phyloP scores from a whole-genome alignment of 2,113 vertebrate species.

The Dicerorhinus sumatrensis region DNA sequence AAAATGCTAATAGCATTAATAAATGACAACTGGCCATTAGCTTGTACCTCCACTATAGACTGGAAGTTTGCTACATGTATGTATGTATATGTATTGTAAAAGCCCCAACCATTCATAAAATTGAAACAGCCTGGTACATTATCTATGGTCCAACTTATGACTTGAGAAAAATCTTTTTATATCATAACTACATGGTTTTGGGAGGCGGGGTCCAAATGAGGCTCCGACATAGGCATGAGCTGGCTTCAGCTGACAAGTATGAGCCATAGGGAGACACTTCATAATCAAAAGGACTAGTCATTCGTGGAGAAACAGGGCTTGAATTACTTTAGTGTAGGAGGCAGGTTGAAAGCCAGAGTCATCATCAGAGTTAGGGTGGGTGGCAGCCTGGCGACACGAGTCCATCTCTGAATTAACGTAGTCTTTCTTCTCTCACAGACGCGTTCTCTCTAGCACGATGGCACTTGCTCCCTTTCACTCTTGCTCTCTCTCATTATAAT shows the following conservation, averaged over 20 bases:
- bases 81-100: background rate
- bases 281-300: background rate
- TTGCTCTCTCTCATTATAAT: background rate
- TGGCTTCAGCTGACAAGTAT: background rate
- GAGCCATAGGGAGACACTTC: background rate
- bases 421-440: background rate
- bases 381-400: background rate
- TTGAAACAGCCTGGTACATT: background rate
- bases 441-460: background rate
- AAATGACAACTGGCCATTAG: background rate
- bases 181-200: background rate
- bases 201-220: background rate
- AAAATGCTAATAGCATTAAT: background rate
- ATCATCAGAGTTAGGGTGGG: background rate
- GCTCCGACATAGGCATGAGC: background rate
- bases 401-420: background rate
- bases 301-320: background rate
- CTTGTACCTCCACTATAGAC: background rate
- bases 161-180: background rate
- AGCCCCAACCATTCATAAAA: background rate
- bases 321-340: background rate
- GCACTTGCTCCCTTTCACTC: background rate
- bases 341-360: background rate
- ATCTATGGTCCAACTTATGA: background rate
- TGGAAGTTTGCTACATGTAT: background rate